Conservation (phyloP, 2,888 invertebrate species). For the Synanthedon formicaeformis region DNA sequence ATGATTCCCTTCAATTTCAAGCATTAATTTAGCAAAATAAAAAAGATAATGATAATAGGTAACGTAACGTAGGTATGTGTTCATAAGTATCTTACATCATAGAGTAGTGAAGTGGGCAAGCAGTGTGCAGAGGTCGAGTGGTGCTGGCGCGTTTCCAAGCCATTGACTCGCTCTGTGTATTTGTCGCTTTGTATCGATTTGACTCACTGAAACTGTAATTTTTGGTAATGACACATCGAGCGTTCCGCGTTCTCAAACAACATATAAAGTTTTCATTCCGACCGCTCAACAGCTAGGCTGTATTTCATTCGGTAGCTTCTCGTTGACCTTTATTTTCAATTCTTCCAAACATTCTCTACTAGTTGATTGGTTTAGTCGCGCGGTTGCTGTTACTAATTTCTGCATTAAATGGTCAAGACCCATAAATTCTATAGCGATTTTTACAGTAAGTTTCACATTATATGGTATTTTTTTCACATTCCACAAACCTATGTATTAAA, state of each 20-base stretch:
- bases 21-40: too few relatives aligned
- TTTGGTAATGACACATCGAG: constrained; percentile 18
- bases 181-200: constrained; percentile 54
- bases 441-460: too few relatives aligned
- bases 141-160: constrained; percentile 50
- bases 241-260: not conserved
- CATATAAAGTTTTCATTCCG: not conserved
- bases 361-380: too few relatives aligned
- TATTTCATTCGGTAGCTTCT: not conserved
- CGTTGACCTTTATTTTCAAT: not conserved
- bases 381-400: too few relatives aligned
- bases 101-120: constrained; percentile 24
- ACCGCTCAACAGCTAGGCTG: not conserved
- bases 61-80: not conserved
- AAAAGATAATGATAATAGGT: too few relatives aligned
- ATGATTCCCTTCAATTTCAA: too few relatives aligned
- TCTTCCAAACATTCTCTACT: too few relatives aligned
- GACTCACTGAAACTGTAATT: constrained; percentile 46
- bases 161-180: constrained; percentile 28
- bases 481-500: too few relatives aligned
- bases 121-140: constrained; percentile 32
- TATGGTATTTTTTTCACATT: too few relatives aligned
- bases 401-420: too few relatives aligned
- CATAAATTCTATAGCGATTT: too few relatives aligned
- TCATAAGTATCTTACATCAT: constrained; percentile 9